Evolutionary conservation across 2,797 vertebrate genomes (phyloP), one percentile per base, ranked within the genome.

Genomic region (Coendou prehensilis): DNA sequence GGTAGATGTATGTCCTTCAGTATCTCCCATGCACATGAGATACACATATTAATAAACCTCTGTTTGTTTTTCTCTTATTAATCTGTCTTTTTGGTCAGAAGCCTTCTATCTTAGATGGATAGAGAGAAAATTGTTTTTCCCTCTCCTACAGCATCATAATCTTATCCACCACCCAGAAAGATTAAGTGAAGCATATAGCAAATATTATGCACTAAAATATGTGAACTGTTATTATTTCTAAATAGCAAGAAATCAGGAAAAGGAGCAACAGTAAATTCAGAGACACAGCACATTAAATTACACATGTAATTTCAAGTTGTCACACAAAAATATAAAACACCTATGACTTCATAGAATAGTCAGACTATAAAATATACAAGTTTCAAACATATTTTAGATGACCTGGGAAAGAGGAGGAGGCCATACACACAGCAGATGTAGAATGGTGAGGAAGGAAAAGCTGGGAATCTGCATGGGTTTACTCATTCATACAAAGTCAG

Each of bases 231-330:
- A 89, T 89, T 76, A 79, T 89, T 82, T 47, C 47, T 69, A 89
- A 85, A 50, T 10, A 88, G 63, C 37, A 95, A 30, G 28, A 52
- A 92, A 81, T 83, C 59, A 54, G 23, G 63, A 93, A 87, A 83
- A 52, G 7, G 9, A 86, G 33, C 54, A 78, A 45, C n/a, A 76
- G 52, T 41, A 79, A 63, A 86, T 89, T 89, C 59, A 45, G 52
- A 82, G 47, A 96, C 37, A 91, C 14, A 76, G 45, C 28, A 78
- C 23, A 79, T 73, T 92, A 93, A 79, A 87, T 92, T 92, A 79
- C 10, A 76, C 47, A 81, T 33, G 30, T 67, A 83, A 87, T 75
- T 23, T 76, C 71, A 52, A 56, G 26, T 61, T 56, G 37, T 61
- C 45, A 54, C 13, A 52, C 4, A 28, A 54, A 79, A 93, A 90